These are phyloP conservation scores for Epinephelus awoara DNA, from an alignment of 2,797 vertebrate genomes.

Conservation along the genomic window DNA sequence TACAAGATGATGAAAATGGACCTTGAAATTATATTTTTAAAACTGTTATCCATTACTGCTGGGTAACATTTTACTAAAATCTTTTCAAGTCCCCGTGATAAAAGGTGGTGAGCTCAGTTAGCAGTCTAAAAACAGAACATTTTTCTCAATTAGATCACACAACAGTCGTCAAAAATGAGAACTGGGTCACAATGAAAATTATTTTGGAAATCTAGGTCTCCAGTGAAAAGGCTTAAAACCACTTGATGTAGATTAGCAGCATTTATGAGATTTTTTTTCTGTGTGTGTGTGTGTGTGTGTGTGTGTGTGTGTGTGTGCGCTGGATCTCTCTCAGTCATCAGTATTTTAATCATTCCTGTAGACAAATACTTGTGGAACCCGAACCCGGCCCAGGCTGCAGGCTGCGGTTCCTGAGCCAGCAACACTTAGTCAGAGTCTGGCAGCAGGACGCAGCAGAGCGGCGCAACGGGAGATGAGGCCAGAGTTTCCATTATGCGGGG, in stretches of 20 bases:
- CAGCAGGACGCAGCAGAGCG: slow-evolving; percentile 66
- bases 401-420: slow-evolving; percentile 69
- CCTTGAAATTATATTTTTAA: slow-evolving; percentile 5
- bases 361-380: slow-evolving; percentile 60
- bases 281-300: neutral
- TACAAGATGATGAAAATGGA: slow-evolving; percentile 27
- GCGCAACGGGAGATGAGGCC: slow-evolving; percentile 76
- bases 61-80: slow-evolving; percentile 25
- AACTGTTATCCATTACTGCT: neutral
- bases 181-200: slow-evolving; percentile 67
- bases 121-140: slow-evolving; percentile 42
- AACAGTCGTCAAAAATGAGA: slow-evolving; percentile 62
- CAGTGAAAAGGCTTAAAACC: slow-evolving; percentile 47
- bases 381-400: slow-evolving; percentile 49
- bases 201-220: slow-evolving; percentile 73
- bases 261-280: slow-evolving; percentile 37
- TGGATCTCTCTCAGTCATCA: slow-evolving; percentile 33
- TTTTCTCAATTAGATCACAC: slow-evolving; percentile 56
- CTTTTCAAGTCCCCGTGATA: slow-evolving; percentile 26
- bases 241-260: slow-evolving; percentile 40
- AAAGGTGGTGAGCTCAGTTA: slow-evolving; percentile 28
- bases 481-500: slow-evolving; percentile 82
- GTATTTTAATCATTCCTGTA: slow-evolving; percentile 61
- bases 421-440: slow-evolving; percentile 83
- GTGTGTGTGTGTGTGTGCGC: too few relatives aligned